Percentiles rank a stretch among this genome's conserved stretches.
Conservation (phyloP, 2,888 invertebrate genomes). For the Muschampia plurimacula region DNA sequence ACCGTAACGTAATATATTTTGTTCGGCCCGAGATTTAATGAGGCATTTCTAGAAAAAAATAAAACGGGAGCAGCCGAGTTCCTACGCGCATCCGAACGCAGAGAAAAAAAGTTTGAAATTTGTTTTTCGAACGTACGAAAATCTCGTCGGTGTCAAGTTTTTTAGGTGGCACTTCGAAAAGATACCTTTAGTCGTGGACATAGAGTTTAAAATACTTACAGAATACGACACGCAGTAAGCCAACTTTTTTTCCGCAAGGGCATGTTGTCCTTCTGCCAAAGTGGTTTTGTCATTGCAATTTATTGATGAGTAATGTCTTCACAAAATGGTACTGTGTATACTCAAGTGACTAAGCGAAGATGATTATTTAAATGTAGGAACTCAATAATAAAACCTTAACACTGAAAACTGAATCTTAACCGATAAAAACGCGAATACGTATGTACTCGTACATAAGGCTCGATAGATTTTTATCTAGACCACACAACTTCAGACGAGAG, state of each 20-base stretch:
- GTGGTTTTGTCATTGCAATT: conserved; percentile 40
- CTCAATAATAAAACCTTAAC: background rate
- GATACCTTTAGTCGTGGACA: background rate
- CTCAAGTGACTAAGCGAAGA: conserved; percentile 19
- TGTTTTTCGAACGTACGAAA: conserved; percentile 14
- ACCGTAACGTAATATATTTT: conserved; percentile 57
- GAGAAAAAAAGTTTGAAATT: conserved; percentile 48
- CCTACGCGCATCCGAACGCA: conserved; percentile 58
- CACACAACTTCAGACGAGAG: too few relatives aligned
- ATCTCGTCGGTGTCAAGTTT: background rate
- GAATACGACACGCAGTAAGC: conserved; percentile 48
- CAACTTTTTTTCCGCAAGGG: conserved; percentile 58
- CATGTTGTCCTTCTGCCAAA: conserved; percentile 41
- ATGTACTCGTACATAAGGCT: too few relatives aligned
- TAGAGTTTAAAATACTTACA: conserved; percentile 17
- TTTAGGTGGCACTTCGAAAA: background rate
- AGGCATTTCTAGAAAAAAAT: conserved; percentile 68
- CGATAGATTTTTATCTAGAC: too few relatives aligned
- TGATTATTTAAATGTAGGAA: background rate
- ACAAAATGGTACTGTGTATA: conserved; percentile 23
- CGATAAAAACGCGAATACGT: background rate
- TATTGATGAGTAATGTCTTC: conserved; percentile 32
- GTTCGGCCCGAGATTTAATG: conserved; percentile 57
- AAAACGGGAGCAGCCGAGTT: conserved; percentile 47
- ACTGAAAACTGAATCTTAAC: too few relatives aligned